A percentile compares a stretch with the other conserved stretches of the same genome.
Conservation (phyloP, 2,888 invertebrate species). For the Agriotes lineatus region DNA sequence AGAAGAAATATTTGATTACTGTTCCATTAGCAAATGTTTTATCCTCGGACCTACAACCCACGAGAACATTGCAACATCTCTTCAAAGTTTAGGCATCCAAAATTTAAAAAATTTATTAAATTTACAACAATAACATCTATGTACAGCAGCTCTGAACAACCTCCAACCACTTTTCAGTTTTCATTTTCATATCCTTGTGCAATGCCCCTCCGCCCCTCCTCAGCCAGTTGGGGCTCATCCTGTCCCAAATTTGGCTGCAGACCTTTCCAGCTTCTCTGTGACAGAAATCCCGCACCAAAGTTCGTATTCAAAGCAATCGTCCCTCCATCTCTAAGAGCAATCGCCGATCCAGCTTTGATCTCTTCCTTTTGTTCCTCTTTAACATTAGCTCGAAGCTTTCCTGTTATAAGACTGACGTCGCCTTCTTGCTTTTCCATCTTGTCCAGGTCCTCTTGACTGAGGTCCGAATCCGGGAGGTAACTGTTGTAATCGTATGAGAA, state of each 20-base stretch:
- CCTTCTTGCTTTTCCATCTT: conserved; percentile 56
- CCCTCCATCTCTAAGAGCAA: conserved; percentile 63
- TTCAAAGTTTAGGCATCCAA: no score
- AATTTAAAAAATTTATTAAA: no score
- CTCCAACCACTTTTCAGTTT: no score
- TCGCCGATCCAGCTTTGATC: conserved; percentile 37
- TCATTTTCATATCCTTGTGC: conserved; percentile 79
- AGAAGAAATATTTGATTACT: no score
- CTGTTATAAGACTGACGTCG: conserved; percentile 84
- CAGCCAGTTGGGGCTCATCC: conserved; percentile 76
- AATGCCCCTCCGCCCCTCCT: conserved; percentile 82
- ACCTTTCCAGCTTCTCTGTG: conserved; percentile 85
- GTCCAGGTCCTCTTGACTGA: conserved; percentile 56
- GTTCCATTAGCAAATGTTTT: no score
- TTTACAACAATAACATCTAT: no score
- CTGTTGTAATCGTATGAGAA: conserved; percentile 78
- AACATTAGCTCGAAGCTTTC: conserved; percentile 70
- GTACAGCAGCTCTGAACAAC: no score
- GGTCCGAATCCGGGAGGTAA: conserved; percentile 65
- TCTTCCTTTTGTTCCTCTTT: conserved; percentile 59
- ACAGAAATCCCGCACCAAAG: conserved; percentile 75
- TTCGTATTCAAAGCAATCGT: conserved; percentile 68
- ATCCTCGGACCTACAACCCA: no score
- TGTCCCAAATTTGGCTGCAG: conserved; percentile 85
- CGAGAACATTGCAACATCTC: no score